A percentile compares a stretch with the other conserved stretches of the same genome.
These are phyloP conservation scores for Anadara kagoshimensis DNA, from an alignment of 1,140 invertebrate genomes.

Conservation along the genomic window DNA sequence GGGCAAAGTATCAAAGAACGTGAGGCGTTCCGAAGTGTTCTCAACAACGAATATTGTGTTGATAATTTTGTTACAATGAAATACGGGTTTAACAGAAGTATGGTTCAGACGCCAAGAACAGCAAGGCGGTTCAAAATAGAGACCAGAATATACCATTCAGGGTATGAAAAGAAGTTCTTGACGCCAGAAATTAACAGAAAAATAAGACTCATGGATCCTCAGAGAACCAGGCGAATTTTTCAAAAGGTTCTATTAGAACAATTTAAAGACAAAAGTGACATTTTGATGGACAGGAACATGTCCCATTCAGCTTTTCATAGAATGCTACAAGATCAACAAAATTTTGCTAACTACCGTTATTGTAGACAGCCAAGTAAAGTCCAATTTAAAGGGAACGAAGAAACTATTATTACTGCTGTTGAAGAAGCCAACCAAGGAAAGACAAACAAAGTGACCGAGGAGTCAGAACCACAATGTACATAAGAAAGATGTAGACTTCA, in stretches of 20 bases:
- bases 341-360: conserved; percentile 19
- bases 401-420: too few species aligned
- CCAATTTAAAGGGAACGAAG: background rate
- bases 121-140: conserved; percentile 28
- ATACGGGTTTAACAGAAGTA: conserved; percentile 7
- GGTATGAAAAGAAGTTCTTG: conserved; percentile 23
- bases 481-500: too few species aligned
- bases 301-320: conserved; percentile 11
- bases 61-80: conserved; percentile 33
- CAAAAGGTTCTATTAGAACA: conserved; percentile 27
- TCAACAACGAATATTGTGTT: conserved; percentile 28
- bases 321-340: conserved; percentile 22
- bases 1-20: conserved; percentile 17
- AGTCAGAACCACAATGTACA: too few species aligned
- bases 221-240: conserved; percentile 9
- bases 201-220: conserved; percentile 11
- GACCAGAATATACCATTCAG: conserved; percentile 25
- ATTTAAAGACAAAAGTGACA: conserved; percentile 26
- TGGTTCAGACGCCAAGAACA: conserved; percentile 24
- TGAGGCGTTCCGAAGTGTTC: conserved; percentile 20
- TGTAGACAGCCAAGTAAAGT: conserved; percentile 6
- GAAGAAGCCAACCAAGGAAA: too few species aligned
- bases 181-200: conserved; percentile 27
- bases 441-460: too few species aligned
- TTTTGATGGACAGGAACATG: conserved; percentile 25